Base-by-base conservation (phyloP, 2,797 vertebrate genomes). In the Acrocephalus scirpaceus region DNA sequence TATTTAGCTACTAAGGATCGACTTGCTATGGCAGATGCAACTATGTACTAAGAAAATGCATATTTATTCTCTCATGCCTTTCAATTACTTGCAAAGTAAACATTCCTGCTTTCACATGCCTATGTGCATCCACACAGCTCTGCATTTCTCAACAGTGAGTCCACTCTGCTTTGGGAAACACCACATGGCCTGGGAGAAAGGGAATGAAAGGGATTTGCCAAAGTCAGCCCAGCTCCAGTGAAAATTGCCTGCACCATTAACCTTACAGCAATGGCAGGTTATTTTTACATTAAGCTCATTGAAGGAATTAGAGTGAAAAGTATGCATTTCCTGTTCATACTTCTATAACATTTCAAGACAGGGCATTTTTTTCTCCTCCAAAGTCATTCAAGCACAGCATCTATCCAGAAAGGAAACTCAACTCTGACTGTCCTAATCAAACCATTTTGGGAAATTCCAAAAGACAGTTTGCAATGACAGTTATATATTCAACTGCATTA, bases 251-350 rank as follows among this genome's bases (percentile, higher is more conserved):
- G 65, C 84, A 80, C 53, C 61, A 47, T 75, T 51, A 84, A 69
- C 71, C 61, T 73, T 54, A 70, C 10, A 90, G 90, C 53, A 92
- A 56, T 0, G 12, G 74, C 36, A 91, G 60, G 88, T 86, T 96
- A 70, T 78, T 97, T 95, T 87, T 82, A 66, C 16, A 67, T 62
- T n/a, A 81, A 96, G 50, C 45, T 92, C 79, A 95, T 36, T 83
- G 73, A 73, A 88, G 66, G 82, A 94, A 81, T 90, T 53, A 78
- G 82, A 88, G 54, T 88, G 69, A 91, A 88, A 95, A 87, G 87
- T 62, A 82, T 40, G 51, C 20, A 48, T 74, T 95, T 84, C 50
- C 84, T 72, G 27, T 48, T 92, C 72, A 81, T 84, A 88, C 44
- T 38, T 72, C 45, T 9, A 83, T 27, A 92, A 76, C 25, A 87